Evolutionary conservation across 2,888 invertebrate species (phyloP), one percentile per base, ranked within the genome.

Genomic region (Orthosia gothica): DNA sequence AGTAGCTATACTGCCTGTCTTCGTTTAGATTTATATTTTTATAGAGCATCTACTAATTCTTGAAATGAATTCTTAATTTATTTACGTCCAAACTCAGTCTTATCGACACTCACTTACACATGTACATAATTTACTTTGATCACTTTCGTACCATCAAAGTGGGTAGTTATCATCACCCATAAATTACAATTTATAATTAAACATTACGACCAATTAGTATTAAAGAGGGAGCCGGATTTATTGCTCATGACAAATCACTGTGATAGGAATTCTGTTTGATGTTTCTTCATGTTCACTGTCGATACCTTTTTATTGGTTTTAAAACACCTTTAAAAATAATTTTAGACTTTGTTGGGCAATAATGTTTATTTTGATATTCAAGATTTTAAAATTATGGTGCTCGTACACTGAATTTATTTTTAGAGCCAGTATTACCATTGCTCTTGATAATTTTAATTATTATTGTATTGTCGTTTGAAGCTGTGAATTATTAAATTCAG

Each of bases 121-220:
- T 88, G 89, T 77, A 70, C 18, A 26, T 64, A 76, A 77, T 80
- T 81, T 63, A 74, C 89, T 91, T 89, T 89, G 89, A 91, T 87
- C 85, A 82, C 66, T 75, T 76, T 74, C 57, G 67, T 80, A 76
- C 88, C 90, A 91, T 93, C 93, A 95, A 94, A 95, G 88, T 87
- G 85, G 78, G 81, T 82, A 78, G 84, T 91, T 95, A 95, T 95
- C 95, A 89, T 79, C 79, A 76, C 50, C 80, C 91, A 94, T 95
- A 94, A 94, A 95, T 95, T 91, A 91, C 84, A 87, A 85, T 79
- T 68, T 86, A 89, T 93, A 95, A 94, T 95, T 94, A 91, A 87
- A 89, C 86, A 84, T 90, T 88, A 91, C 83, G 87, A 90, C 88
- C 92, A 92, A 92, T 92, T 92, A 92, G 90, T 90, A 88, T 86